Base-by-base conservation (phyloP, 2,113 vertebrate genomes). In the Periophthalmodon schlosseri region DNA sequence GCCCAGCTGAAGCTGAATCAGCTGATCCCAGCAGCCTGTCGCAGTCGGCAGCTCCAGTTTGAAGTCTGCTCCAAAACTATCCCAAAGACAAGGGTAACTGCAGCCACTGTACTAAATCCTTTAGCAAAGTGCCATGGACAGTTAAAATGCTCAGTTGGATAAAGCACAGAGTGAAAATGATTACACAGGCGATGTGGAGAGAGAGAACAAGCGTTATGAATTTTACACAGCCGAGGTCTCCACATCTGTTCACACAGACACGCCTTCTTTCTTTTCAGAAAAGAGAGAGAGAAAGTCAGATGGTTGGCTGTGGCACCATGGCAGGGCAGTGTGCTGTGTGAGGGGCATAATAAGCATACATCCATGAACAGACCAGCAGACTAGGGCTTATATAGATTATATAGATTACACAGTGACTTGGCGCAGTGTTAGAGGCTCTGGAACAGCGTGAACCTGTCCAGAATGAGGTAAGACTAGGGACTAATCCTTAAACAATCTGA, bases 1-100 rank as follows among this genome's bases (percentile, higher is more conserved):
- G 5, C 86, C 88, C 89, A 94, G 78, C 76, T 92, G 91, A 36
- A 94, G 87, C 70, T 93, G 92, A 91, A 94, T 91, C 92, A 93
- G 66, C 84, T 91, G 93, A 92, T 93, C 92, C 92, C 85, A 86
- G 88, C 91, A 94, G 66, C 76, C 84, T 50, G 68, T 74, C 60
- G 85, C 82, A 47, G 83, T 85, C 67, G 75, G 86, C 16, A 85
- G 84, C 88, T 92, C 92, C 93, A 93, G 88, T 78, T 89, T 93
- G 92, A 80, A 76, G 61, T 50, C 58, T n/a, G 18, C 54, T 79
- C 64, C 8, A 49, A 70, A 46, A 20, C 60, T 65, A 34, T 44
- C 39, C 20, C 16, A 65, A 58, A 75, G 24, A 65, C 33, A 46
- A 66, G 18, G 13, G 46, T 49, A 50, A 28, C 47, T 66, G 64